These are phyloP conservation scores for Tragelaphus strepsiceros DNA, from an alignment of 2,113 vertebrate genomes.

Conservation along the genomic window DNA sequence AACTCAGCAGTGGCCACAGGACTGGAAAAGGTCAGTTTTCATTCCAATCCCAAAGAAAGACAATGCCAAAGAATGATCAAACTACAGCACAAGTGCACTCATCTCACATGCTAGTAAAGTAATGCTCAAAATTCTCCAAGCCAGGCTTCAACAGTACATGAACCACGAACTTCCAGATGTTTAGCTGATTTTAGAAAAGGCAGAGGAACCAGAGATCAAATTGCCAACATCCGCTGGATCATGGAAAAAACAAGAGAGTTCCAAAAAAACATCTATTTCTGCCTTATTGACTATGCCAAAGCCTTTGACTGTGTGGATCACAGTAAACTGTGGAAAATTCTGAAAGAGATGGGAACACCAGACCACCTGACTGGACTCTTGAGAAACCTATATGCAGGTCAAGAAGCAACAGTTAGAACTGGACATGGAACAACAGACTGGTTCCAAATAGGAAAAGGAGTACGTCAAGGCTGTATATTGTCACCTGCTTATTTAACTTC, in stretches of 20 bases:
- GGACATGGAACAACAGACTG: background rate
- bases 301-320: background rate
- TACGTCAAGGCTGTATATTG: background rate
- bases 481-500: background rate
- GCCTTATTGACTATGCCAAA: background rate
- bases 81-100: background rate
- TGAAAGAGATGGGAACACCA: background rate
- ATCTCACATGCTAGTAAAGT: background rate
- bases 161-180: background rate
- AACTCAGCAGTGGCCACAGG: background rate
- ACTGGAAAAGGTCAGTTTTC: background rate
- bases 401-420: background rate
- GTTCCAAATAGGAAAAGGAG: background rate
- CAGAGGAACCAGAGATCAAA: background rate
- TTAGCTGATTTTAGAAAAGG: background rate
- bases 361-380: background rate
- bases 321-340: background rate
- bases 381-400: background rate
- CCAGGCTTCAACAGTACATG: background rate
- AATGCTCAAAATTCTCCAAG: background rate
- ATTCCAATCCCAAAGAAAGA: background rate
- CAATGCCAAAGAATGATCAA: background rate
- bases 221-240: too few species aligned
- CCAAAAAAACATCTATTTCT: background rate
- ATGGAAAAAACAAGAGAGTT: background rate